Base-by-base conservation (phyloP, 2,113 vertebrate species). In the Psilopogon haemacephalus region DNA sequence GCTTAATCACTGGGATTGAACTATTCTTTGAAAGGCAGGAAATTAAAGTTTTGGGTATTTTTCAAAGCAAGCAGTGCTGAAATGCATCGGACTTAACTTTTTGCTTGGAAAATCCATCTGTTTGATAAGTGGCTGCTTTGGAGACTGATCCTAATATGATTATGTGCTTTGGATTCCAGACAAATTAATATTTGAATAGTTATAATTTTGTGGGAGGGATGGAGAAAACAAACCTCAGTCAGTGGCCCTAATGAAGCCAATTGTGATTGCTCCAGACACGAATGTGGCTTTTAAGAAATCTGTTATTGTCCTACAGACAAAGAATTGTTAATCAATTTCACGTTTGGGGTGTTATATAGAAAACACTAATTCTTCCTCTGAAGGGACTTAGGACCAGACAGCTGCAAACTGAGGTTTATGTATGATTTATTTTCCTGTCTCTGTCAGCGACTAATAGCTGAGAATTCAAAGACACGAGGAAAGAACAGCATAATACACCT, bases 21-120 rank as follows among this genome's bases (percentile, higher is more conserved):
- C 55, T 38, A 0, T 48, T 87, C 90, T 95, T 92, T 96, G 90
- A 70, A 84, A 93, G 70, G 81, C 90, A 95, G 89, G 92, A 94
- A 96, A 96, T 94, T 5, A 89, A 90, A 82, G 62, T 79, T 52
- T 58, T 46, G 67, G 50, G 77, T 82, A 8, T 79, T 92, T 94
- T 86, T 90, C 89, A 84, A 82, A 82, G 75, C 59, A 76, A 44
- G 82, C 48, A 23, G 62, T 38, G 85, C 76, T 5, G 4, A 68
- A 91, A 69, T 58, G 62, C 44, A 42, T 65, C 27, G 8, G 83
- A 48, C 54, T 86, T 12, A 76, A 76, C 74, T 84, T 76, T 94
- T 68, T 12, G 2, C 7, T 23, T 60, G 73, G 56, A 55, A 83
- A 87, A 91, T 70, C 75, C 86, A 30, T 90, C 90, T 90, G 88